Conservation (phyloP, 2,113 vertebrate genomes). For the Nothocercus julius region DNA sequence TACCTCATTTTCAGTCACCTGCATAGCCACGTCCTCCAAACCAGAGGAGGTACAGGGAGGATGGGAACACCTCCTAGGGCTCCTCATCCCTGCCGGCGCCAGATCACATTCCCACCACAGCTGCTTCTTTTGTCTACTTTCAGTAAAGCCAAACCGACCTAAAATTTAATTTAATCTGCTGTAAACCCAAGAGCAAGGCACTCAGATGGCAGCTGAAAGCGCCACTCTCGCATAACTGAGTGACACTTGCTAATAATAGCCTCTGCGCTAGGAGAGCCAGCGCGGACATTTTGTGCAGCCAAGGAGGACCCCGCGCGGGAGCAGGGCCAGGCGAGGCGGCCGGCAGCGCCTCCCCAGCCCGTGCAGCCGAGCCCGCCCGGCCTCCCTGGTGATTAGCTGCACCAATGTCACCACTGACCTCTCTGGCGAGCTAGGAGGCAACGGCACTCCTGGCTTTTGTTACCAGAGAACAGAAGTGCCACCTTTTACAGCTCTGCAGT, state of each 20-base stretch:
- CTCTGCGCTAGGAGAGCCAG: slow-evolving; percentile 52
- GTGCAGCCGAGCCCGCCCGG: slow-evolving; percentile 53
- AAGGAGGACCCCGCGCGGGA: slow-evolving; percentile 78
- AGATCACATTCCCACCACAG: slow-evolving; percentile 88
- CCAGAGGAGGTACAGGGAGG: accelerated
- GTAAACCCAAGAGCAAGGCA: slow-evolving; percentile 88
- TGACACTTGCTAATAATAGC: slow-evolving; percentile 91
- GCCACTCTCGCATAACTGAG: slow-evolving; percentile 86
- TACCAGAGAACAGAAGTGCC: slow-evolving; percentile 28
- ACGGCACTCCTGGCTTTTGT: slow-evolving; percentile 64
- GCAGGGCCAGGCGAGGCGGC: slow-evolving; percentile 41
- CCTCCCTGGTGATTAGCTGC: slow-evolving; percentile 75
- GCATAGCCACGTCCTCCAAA: neutral
- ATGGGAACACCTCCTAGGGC: neutral
- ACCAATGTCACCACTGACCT: slow-evolving; percentile 73
- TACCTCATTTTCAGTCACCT: slow-evolving; percentile 3
- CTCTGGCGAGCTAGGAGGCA: slow-evolving; percentile 19
- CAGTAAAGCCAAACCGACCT: slow-evolving; percentile 85
- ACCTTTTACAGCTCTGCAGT: slow-evolving; percentile 56
- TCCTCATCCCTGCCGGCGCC: slow-evolving; percentile 64
- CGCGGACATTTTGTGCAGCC: slow-evolving; percentile 87
- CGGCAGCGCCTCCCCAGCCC: slow-evolving; percentile 59
- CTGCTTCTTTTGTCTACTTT: slow-evolving; percentile 88
- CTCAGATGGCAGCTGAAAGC: slow-evolving; percentile 89
- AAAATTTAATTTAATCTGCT: slow-evolving; percentile 94